Conservation (phyloP, 2,797 vertebrate genomes). For the Petrocephalus schoutedeni region DNA sequence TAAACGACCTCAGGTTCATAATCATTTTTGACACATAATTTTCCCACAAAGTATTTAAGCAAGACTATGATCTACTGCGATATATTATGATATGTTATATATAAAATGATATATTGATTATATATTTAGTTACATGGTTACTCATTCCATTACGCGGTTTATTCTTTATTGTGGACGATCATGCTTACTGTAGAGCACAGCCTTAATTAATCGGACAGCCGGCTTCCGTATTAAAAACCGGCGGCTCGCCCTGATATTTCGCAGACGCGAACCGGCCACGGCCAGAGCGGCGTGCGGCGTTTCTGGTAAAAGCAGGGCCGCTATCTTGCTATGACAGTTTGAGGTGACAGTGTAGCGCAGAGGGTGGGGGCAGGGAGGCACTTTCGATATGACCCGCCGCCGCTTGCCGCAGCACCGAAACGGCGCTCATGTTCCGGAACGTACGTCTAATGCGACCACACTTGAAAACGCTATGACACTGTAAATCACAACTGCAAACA, state of each 20-base stretch:
- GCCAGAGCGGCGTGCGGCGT: conserved; percentile 35
- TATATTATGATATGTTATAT: background rate
- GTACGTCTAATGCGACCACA: background rate
- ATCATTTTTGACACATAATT: background rate
- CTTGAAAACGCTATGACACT: background rate
- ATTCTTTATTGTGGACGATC: background rate
- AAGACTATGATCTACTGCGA: background rate
- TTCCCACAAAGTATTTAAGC: background rate
- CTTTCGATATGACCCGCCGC: conserved; percentile 23
- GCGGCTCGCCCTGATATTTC: conserved; percentile 37
- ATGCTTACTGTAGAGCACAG: background rate
- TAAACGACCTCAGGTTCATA: background rate
- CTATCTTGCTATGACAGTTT: conserved; percentile 52
- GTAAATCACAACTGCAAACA: conserved; percentile 4
- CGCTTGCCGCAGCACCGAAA: conserved; percentile 3
- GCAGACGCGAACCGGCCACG: conserved; percentile 7
- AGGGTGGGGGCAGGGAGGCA: background rate
- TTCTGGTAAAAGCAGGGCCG: conserved; percentile 57
- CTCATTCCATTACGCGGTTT: background rate
- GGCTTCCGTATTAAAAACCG: background rate
- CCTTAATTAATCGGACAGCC: background rate
- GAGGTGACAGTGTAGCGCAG: conserved; percentile 42
- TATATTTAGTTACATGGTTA: background rate
- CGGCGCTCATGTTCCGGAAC: conserved; percentile 4
- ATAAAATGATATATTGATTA: background rate